Evolutionary conservation across 1,140 invertebrate genomes (phyloP).

Genomic region (Drosophila novamexicana): DNA sequence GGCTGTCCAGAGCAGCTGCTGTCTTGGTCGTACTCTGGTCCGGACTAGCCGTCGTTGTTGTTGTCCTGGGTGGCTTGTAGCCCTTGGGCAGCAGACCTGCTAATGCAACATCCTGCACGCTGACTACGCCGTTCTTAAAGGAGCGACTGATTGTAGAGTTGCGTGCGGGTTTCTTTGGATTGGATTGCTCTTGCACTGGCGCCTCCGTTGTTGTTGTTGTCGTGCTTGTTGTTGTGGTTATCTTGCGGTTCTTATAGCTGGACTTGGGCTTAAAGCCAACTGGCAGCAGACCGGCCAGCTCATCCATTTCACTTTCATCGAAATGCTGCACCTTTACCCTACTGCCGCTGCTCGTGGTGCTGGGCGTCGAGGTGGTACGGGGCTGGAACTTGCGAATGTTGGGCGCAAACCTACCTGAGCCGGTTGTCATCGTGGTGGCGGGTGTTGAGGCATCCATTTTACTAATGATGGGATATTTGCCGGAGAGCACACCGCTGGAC

Average conservation of each 20-base stretch:
- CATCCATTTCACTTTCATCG: conserved; percentile 87
- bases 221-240: conserved; percentile 83
- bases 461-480: conserved; percentile 85
- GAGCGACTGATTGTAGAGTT: conserved; percentile 82
- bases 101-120: conserved; percentile 83
- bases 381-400: conserved; percentile 86
- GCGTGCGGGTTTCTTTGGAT: conserved; percentile 60
- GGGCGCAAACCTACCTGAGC: conserved; percentile 59
- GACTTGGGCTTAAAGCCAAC: conserved; percentile 87
- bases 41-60: conserved; percentile 71
- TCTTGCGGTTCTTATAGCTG: conserved; percentile 85
- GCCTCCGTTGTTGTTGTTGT: conserved; percentile 84
- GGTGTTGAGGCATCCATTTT: conserved; percentile 72
- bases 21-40: conserved; percentile 30
- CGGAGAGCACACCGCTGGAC: conserved; percentile 89
- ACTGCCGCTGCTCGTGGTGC: conserved; percentile 86
- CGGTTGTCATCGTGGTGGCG: conserved; percentile 48
- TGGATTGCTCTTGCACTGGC: conserved; percentile 16
- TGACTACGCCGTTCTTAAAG: conserved; percentile 71
- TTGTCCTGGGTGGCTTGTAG: conserved; percentile 86
- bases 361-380: conserved; percentile 85
- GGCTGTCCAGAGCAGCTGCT: conserved; percentile 51
- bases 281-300: conserved; percentile 87
- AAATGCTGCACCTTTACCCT: conserved; percentile 88
- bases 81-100: conserved; percentile 87